Conservation (phyloP, 2,113 vertebrate genomes). For the Asarcornis scutulata region DNA sequence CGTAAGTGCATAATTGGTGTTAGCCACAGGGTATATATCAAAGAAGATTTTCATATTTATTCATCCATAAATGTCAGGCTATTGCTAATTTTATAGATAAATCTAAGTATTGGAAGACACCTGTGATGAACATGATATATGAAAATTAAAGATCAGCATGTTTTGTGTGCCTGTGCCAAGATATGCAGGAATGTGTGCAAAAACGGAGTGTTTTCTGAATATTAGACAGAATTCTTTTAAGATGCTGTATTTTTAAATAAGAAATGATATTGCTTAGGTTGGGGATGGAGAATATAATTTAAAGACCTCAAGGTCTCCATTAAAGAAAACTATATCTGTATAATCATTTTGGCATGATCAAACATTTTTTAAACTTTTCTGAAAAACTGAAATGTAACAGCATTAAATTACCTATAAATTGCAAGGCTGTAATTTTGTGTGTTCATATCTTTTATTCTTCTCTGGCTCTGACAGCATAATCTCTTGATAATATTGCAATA, state of each 20-base stretch:
- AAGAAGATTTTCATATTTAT: neutral
- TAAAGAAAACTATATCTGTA: conserved; percentile 34
- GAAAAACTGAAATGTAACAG: conserved; percentile 45
- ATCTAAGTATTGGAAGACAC: neutral
- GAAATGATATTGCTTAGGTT: neutral
- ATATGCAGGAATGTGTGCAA: rapidly evolving
- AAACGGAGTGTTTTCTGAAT: neutral
- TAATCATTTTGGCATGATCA: conserved; percentile 34
- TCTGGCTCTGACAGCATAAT: conserved; percentile 43
- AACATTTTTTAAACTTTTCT: conserved; percentile 42
- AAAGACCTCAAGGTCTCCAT: conserved; percentile 29
- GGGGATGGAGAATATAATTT: conserved; percentile 22
- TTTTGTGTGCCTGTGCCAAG: neutral
- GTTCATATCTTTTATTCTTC: conserved; percentile 57
- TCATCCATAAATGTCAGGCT: neutral
- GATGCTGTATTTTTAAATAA: neutral
- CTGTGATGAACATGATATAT: neutral
- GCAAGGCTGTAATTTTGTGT: conserved; percentile 65
- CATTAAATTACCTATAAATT: conserved; percentile 65
- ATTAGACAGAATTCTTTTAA: neutral
- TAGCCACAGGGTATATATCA: neutral
- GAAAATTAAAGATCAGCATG: neutral
- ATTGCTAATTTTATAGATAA: neutral
- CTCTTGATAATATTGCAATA: conserved; percentile 69
- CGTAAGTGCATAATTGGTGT: neutral